phyloP scores from a whole-genome alignment of 2,113 vertebrate species.

The Semnornis frantzii region DNA sequence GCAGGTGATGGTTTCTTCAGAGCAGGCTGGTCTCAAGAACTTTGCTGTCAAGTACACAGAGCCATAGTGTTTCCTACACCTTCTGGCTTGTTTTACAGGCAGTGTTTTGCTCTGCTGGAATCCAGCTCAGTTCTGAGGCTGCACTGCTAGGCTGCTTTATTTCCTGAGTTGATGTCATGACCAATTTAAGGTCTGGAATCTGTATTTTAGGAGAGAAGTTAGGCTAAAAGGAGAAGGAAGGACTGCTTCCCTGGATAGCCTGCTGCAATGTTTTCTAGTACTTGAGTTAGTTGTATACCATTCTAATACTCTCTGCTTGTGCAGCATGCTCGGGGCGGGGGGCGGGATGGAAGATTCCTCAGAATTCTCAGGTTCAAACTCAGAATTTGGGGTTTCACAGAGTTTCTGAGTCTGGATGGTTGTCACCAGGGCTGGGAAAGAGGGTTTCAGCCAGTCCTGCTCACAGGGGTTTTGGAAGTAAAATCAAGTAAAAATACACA shows the following conservation, averaged over 20 bases:
- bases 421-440: not conserved
- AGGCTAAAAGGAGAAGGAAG: not conserved
- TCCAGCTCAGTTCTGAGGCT: not conserved
- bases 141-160: not conserved
- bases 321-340: not conserved
- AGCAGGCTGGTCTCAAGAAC: not conserved
- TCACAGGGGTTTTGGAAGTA: not conserved
- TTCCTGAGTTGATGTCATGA: not conserved
- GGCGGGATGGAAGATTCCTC: not conserved
- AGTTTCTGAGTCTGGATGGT: not conserved
- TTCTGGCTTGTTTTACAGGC: not conserved
- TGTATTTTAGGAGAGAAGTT: not conserved
- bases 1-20: not conserved
- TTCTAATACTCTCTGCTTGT: not conserved
- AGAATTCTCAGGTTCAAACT: too few relatives aligned
- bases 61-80: not conserved
- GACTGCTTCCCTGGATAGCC: not conserved
- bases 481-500: not conserved
- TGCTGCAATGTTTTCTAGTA: not conserved
- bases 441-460: not conserved
- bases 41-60: not conserved
- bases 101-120: not conserved
- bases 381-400: not conserved
- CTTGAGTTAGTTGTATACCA: not conserved
- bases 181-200: not conserved